Evolutionary conservation across 2,797 vertebrate species (phyloP).

Genomic region (Myripristis jacobus): DNA sequence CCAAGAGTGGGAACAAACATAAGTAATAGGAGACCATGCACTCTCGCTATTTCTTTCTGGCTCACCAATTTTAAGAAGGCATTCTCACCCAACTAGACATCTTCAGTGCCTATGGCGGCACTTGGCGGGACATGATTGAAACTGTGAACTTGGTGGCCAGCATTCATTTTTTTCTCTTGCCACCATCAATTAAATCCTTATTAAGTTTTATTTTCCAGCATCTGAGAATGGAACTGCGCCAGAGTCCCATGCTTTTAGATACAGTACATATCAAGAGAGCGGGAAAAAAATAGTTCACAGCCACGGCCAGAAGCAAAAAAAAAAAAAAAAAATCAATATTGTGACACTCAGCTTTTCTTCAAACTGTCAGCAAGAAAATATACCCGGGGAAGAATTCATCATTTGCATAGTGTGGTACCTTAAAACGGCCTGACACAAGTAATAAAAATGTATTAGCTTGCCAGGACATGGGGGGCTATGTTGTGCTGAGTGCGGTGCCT

Average conservation of each 20-base stretch:
- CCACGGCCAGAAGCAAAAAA: slow-evolving; percentile 44
- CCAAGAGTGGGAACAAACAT: slow-evolving; percentile 57
- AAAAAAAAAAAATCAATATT: slow-evolving; percentile 75
- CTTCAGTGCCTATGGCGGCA: slow-evolving; percentile 44
- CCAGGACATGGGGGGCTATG: slow-evolving; percentile 62
- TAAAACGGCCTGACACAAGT: slow-evolving; percentile 79
- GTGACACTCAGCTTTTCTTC: slow-evolving; percentile 77
- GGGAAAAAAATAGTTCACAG: slow-evolving; percentile 49
- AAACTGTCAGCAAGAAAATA: slow-evolving; percentile 81
- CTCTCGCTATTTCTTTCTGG: slow-evolving; percentile 48
- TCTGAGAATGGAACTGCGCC: slow-evolving; percentile 29
- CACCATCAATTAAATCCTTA: slow-evolving; percentile 6
- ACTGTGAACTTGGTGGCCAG: slow-evolving; percentile 7
- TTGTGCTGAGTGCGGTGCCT: slow-evolving; percentile 79
- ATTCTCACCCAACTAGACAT: slow-evolving; percentile 16
- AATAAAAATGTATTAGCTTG: slow-evolving; percentile 83
- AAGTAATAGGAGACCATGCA: slow-evolving; percentile 59
- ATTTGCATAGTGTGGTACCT: slow-evolving; percentile 80
- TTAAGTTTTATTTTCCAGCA: slow-evolving; percentile 38
- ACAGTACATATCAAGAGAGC: slow-evolving; percentile 40
- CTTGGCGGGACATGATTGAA: slow-evolving; percentile 18
- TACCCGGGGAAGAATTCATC: slow-evolving; percentile 72
- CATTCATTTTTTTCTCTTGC: slow-evolving; percentile 12
- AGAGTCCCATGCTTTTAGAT: slow-evolving; percentile 40
- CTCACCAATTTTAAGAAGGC: slow-evolving; percentile 32